Percentiles rank a stretch among this genome's conserved stretches.
phyloP scores from a whole-genome alignment of 2,797 vertebrate species.

The Neomorphus geoffroyi region DNA sequence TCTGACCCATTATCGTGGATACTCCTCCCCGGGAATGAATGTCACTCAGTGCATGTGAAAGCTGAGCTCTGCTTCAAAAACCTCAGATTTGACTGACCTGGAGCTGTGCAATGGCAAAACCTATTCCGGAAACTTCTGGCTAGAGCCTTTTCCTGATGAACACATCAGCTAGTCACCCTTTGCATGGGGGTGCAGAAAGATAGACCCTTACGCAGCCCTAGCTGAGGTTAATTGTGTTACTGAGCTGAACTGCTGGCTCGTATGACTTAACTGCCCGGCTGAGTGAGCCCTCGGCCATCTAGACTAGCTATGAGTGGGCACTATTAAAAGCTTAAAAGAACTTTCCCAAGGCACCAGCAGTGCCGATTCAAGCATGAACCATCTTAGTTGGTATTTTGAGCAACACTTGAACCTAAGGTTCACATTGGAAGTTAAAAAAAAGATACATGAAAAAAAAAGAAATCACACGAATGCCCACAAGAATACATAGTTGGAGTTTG shows the following conservation, averaged over 20 bases:
- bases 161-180: not conserved
- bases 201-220: not conserved
- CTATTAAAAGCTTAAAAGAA: not conserved
- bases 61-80: not conserved
- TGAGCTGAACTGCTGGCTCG: not conserved
- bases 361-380: not conserved
- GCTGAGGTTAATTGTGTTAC: not conserved
- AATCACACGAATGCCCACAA: not conserved
- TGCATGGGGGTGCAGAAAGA: not conserved
- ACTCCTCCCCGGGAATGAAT: not conserved
- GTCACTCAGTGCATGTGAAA: not conserved
- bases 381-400: not conserved
- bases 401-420: not conserved
- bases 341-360: not conserved
- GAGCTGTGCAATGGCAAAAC: not conserved
- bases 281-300: not conserved
- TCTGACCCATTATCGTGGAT: not conserved
- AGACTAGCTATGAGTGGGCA: not conserved
- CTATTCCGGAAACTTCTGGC: not conserved
- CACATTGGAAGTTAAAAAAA: not conserved
- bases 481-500: not conserved
- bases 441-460: too few relatives aligned
- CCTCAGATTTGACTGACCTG: not conserved
- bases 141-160: not conserved
- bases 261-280: not conserved